Evolutionary conservation across 2,113 vertebrate genomes (phyloP).

Genomic region (Jacana jacana): DNA sequence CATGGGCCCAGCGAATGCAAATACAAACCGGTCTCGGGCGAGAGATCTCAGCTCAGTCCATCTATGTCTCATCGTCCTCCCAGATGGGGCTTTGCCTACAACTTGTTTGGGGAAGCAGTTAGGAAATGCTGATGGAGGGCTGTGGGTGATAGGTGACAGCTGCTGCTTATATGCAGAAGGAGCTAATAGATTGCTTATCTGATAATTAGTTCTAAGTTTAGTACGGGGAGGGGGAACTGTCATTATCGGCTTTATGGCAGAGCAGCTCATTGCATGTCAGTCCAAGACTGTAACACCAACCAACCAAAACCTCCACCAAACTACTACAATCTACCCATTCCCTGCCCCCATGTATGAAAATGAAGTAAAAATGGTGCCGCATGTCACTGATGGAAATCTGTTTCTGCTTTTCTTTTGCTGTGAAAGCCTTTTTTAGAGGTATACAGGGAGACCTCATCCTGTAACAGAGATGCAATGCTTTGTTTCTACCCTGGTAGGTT

Average conservation of each 20-base stretch:
- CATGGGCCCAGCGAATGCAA: not conserved
- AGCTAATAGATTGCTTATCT: conserved; percentile 18
- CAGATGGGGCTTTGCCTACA: not conserved
- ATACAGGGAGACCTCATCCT: not conserved
- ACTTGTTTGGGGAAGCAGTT: not conserved
- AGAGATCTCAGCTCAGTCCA: not conserved
- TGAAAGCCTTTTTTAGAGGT: not conserved
- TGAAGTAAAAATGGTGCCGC: not conserved
- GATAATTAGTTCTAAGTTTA: conserved; percentile 10
- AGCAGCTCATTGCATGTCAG: not conserved
- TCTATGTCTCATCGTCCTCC: not conserved
- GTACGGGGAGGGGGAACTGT: not conserved
- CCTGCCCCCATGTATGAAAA: not conserved
- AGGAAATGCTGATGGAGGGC: not conserved
- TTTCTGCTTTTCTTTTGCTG: conserved; percentile 2
- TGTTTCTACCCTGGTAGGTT: conserved; percentile 78
- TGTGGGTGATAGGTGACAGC: conserved; percentile 4
- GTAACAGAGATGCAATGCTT: conserved; percentile 9
- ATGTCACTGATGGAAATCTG: not conserved
- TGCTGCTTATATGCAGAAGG: not conserved
- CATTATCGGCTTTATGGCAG: not conserved
- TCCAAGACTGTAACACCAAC: not conserved
- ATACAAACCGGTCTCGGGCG: accelerated
- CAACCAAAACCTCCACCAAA: not conserved
- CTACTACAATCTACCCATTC: not conserved